Evolutionary conservation across 2,113 vertebrate species (phyloP).

Genomic region (Buteo buteo): DNA sequence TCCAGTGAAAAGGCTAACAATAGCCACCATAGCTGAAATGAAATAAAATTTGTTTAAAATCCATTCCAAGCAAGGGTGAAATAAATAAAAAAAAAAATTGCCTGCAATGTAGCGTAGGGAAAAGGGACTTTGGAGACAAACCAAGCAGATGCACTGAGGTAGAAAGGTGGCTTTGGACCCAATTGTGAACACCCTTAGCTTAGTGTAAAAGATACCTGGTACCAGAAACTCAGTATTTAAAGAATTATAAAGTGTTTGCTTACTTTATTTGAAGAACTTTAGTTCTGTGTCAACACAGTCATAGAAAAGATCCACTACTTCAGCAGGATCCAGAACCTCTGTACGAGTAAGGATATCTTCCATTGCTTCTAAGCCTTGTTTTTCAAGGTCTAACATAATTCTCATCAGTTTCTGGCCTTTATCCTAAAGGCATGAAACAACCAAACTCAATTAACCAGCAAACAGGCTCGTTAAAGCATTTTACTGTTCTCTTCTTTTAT

Average conservation of each 20-base stretch:
- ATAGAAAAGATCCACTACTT: conserved; percentile 83
- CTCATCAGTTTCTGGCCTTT: conserved; percentile 72
- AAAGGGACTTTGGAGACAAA: conserved; percentile 2
- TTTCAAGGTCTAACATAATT: conserved; percentile 80
- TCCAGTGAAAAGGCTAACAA: conserved; percentile 51
- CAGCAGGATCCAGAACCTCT: conserved; percentile 68
- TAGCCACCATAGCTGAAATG: conserved; percentile 64
- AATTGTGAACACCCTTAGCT: background rate
- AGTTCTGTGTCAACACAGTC: conserved; percentile 85
- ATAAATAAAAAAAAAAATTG: background rate
- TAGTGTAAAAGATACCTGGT: background rate
- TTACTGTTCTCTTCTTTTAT: background rate
- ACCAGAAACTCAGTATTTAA: conserved; percentile 23
- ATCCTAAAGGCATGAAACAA: conserved; percentile 60
- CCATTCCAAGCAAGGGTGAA: background rate
- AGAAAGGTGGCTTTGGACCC: background rate
- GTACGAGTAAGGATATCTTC: conserved; percentile 74
- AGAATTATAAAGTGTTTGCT: conserved; percentile 12
- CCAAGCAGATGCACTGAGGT: background rate
- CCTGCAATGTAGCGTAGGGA: background rate
- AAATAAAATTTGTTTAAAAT: conserved; percentile 56
- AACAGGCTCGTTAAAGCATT: background rate
- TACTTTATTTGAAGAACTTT: conserved; percentile 84
- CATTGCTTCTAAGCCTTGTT: conserved; percentile 82
- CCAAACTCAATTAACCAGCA: background rate